These are phyloP conservation scores for Diorhabda carinulata DNA, from an alignment of 1,140 invertebrate species.

Conservation along the genomic window DNA sequence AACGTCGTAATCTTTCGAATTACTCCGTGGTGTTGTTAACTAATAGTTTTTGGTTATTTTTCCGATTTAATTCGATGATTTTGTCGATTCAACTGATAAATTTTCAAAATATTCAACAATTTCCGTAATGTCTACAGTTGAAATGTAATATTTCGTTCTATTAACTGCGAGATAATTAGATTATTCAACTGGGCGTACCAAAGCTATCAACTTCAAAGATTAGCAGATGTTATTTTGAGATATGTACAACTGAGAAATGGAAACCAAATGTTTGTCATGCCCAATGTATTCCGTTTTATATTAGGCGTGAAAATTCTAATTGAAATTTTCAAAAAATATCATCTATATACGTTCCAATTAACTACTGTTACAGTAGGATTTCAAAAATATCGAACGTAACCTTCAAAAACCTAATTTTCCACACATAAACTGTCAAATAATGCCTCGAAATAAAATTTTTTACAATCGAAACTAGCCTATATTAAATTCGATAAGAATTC, in stretches of 20 bases:
- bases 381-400: background rate
- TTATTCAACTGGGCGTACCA: slow-evolving; percentile 1
- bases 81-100: too few relatives aligned
- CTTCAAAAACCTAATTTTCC: too few relatives aligned
- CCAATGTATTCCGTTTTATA: background rate
- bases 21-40: too few relatives aligned
- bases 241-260: background rate
- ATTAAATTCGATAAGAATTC: too few relatives aligned
- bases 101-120: too few relatives aligned
- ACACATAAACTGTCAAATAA: too few relatives aligned
- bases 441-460: too few relatives aligned
- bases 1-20: too few relatives aligned
- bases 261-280: slow-evolving; percentile 2
- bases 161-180: background rate
- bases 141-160: slow-evolving; percentile 1
- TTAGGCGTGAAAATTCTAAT: slow-evolving; percentile 1
- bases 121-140: too few relatives aligned
- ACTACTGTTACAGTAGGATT: background rate
- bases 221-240: background rate
- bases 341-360: background rate
- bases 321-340: background rate
- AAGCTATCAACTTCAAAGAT: slow-evolving; percentile 1
- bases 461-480: too few relatives aligned
- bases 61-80: too few relatives aligned
- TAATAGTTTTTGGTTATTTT: too few relatives aligned